Conservation (phyloP, 2,797 vertebrate species). For the Schizopygopsis malacanthus region DNA sequence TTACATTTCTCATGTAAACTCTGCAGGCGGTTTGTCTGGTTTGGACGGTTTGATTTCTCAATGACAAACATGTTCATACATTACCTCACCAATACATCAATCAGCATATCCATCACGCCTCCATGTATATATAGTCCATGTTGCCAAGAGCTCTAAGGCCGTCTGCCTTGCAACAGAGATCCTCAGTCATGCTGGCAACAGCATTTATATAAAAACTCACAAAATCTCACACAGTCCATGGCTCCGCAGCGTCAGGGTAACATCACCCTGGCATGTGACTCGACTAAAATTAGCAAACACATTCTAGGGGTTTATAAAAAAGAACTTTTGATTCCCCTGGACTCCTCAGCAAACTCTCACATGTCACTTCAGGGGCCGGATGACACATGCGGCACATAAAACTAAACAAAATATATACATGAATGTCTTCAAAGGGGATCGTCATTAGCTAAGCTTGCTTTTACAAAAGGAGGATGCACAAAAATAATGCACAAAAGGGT, state of each 20-base stretch:
- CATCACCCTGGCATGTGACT: conserved; percentile 41
- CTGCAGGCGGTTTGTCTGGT: not conserved
- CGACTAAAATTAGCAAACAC: conserved; percentile 54
- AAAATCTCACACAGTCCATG: conserved; percentile 25
- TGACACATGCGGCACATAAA: conserved; percentile 5
- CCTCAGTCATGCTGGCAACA: conserved; percentile 48
- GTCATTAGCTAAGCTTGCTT: not conserved
- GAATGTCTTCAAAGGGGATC: not conserved
- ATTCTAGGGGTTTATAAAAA: conserved; percentile 15
- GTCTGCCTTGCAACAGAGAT: conserved; percentile 13
- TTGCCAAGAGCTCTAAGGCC: conserved; percentile 26
- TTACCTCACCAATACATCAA: conserved; percentile 17
- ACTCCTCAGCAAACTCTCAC: not conserved
- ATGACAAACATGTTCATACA: conserved; percentile 18
- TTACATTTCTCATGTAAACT: conserved; percentile 20
- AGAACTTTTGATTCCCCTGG: not conserved
- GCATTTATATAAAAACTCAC: conserved; percentile 58
- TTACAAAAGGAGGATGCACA: not conserved
- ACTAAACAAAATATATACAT: not conserved
- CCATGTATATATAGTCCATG: conserved; percentile 32
- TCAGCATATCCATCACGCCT: conserved; percentile 6
- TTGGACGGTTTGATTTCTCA: conserved; percentile 26
- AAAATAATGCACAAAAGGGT: not conserved
- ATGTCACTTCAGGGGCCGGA: not conserved
- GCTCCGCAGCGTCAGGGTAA: conserved; percentile 39